Base-by-base conservation (phyloP, 2,797 vertebrate genomes). In the Periparus ater region DNA sequence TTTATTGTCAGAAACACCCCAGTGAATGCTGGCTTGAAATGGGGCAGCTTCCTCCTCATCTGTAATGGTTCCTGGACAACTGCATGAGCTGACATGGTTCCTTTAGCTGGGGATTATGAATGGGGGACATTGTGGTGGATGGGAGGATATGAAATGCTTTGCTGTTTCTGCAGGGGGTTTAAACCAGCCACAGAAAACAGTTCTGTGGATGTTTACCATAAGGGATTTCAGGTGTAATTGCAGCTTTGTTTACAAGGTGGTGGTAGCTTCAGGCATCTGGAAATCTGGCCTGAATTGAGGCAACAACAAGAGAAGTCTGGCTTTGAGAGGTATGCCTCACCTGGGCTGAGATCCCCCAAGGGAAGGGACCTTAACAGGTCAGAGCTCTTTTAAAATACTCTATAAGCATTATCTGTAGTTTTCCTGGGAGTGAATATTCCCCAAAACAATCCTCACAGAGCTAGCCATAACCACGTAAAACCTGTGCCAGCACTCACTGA, bases 311-410 rank as follows among this genome's bases (percentile, higher is more conserved):
- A 40, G 30, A 55, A 34, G 30, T 4, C 51, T 40, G 44, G 67
- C 13, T 26, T n/a, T 45, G 58, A 36, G 54, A 53, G 47, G 9
- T n/a, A 25, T 51, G 22, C 20, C 13, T 78, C 44, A 6, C 27
- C 45, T 27, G 68, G 40, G 42, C 78, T 0, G 0, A 62, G 63
- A 25, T 32, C 4, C 16, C 5, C 9, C 63, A 19, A 19, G n/a
- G 66, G 36, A 57, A 32, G 13, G 20, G 32, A 32, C 57, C n/a
- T 23, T 12, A 8, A 47, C 34, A 6, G 13, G n/a, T 26, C 68
- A 53, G 32, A 71, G 32, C 75, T 82, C 32, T 58, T 25, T 26
- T 58, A 58, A 65, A 75, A 29, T 27, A 19, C 14, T 51, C 40
- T 47, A 1, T 53, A 22, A 53, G 29, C 3, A 10, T n/a, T 32